These are phyloP conservation scores for Heliconius cydno DNA, from an alignment of 2,888 invertebrate genomes.

Conservation along the genomic window DNA sequence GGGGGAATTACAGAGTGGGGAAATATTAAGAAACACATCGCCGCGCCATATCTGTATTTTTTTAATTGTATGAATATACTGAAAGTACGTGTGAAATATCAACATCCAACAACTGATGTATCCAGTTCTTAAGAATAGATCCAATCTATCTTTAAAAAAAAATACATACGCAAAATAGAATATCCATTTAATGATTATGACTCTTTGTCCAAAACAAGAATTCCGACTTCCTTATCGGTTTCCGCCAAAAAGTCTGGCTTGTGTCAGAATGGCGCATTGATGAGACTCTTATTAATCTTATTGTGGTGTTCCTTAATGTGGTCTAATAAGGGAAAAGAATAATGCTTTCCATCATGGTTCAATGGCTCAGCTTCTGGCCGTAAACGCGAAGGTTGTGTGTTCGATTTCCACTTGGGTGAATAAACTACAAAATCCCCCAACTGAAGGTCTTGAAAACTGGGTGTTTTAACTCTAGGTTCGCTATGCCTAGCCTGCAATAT, in stretches of 20 bases:
- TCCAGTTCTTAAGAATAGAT: neutral
- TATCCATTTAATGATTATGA: conserved; percentile 21
- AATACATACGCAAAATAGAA: neutral
- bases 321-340: neutral
- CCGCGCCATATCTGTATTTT: neutral
- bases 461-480: too few species aligned
- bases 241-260: conserved; percentile 40
- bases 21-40: neutral
- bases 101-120: neutral
- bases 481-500: too few species aligned
- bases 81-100: too few species aligned
- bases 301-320: conserved; percentile 10
- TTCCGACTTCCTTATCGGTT: conserved; percentile 36
- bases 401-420: neutral
- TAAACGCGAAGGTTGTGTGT: neutral
- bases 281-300: conserved; percentile 35
- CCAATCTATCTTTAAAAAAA: neutral
- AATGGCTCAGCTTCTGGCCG: neutral
- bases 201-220: conserved; percentile 10
- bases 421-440: too few species aligned
- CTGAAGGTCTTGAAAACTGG: too few species aligned
- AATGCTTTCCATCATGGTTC: neutral
- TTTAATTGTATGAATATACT: too few species aligned
- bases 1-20: too few species aligned
- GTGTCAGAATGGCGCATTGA: conserved; percentile 30